A percentile compares a stretch with the other conserved stretches of the same genome.
phyloP scores from a whole-genome alignment of 2,888 invertebrate genomes.

The Antheraea yamamai region DNA sequence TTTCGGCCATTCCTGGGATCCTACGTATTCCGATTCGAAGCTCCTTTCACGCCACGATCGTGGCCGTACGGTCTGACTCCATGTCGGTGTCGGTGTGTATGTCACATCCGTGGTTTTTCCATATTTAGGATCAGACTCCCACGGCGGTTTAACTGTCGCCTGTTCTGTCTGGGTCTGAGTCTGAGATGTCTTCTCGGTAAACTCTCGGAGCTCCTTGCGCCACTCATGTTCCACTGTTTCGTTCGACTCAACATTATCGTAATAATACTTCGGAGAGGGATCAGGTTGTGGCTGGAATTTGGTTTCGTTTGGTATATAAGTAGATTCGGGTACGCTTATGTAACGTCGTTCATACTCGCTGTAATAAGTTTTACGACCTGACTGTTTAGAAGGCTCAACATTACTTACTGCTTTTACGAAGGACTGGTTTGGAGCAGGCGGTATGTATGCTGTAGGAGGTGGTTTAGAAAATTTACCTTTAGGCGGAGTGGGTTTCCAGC shows the following conservation, averaged over 20 bases:
- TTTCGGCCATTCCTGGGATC: constrained; percentile 71
- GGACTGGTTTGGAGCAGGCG: constrained; percentile 76
- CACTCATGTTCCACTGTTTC: constrained; percentile 72
- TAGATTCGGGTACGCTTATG: constrained; percentile 74
- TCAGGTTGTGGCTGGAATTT: constrained; percentile 73
- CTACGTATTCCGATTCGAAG: constrained; percentile 69
- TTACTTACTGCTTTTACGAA: constrained; percentile 62
- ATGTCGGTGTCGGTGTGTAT: constrained; percentile 67
- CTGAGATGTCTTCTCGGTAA: constrained; percentile 70
- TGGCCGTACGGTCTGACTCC: constrained; percentile 76
- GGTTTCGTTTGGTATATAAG: constrained; percentile 68
- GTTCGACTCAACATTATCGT: constrained; percentile 68
- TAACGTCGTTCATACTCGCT: constrained; percentile 78
- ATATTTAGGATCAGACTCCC: constrained; percentile 67
- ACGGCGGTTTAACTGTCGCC: constrained; percentile 64
- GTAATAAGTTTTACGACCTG: constrained; percentile 75
- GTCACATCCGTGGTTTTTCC: constrained; percentile 52
- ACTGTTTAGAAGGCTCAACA: constrained; percentile 53
- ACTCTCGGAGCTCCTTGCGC: constrained; percentile 76
- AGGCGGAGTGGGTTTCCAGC: constrained; percentile 59
- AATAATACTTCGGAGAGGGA: constrained; percentile 73
- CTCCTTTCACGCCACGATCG: constrained; percentile 74
- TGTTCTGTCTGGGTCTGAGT: constrained; percentile 55
- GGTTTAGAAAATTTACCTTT: constrained; percentile 61
- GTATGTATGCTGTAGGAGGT: constrained; percentile 68